Percentiles rank a stretch among this genome's conserved stretches.
Evolutionary conservation across 1,140 invertebrate species (phyloP).

Genomic region (Hyles vespertilio): DNA sequence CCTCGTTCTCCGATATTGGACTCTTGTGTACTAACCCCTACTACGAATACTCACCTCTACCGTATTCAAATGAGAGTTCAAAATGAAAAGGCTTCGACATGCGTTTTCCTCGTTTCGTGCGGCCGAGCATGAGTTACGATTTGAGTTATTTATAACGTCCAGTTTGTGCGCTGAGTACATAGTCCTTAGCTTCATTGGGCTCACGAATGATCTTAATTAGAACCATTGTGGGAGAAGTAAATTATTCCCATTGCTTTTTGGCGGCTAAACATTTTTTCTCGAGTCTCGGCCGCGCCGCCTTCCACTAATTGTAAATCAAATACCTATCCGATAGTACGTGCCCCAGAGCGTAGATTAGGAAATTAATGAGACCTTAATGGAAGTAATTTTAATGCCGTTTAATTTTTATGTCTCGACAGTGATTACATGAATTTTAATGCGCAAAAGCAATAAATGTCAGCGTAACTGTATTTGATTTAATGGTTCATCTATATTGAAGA

Average conservation of each 20-base stretch:
- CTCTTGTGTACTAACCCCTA: conserved; percentile 18
- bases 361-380: conserved; percentile 66
- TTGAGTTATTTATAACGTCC: conserved; percentile 69
- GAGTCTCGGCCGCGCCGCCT: background rate
- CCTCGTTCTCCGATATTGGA: conserved; percentile 39
- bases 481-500: conserved; percentile 31
- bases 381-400: conserved; percentile 58
- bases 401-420: conserved; percentile 54
- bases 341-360: conserved; percentile 60
- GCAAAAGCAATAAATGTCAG: conserved; percentile 48
- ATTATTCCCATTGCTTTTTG: conserved; percentile 53
- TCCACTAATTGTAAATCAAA: conserved; percentile 56
- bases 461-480: conserved; percentile 46
- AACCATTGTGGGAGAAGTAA: conserved; percentile 68
- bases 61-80: conserved; percentile 26
- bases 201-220: conserved; percentile 74
- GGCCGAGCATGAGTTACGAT: conserved; percentile 60
- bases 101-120: conserved; percentile 40
- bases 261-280: conserved; percentile 9
- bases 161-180: conserved; percentile 62
- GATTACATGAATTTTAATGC: conserved; percentile 59
- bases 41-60: conserved; percentile 40
- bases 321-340: conserved; percentile 38
- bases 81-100: conserved; percentile 18
- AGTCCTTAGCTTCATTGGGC: conserved; percentile 56